Evolutionary conservation across 2,888 invertebrate species (phyloP), one percentile per base, ranked within the genome.

Genomic region (Biston stratarius): DNA sequence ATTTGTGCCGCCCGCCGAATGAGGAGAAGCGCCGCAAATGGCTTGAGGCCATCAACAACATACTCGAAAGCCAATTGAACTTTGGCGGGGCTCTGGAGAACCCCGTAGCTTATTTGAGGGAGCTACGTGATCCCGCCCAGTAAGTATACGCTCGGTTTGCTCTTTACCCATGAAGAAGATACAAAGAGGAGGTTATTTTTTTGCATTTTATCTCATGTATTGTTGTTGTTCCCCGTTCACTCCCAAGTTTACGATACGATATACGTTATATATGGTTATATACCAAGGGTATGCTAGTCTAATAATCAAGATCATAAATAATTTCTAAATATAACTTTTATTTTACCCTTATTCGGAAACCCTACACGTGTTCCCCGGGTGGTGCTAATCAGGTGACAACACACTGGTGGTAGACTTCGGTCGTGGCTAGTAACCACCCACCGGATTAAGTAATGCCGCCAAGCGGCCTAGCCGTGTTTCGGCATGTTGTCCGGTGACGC

Each of bases 61-160:
- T 99, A 78, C 95, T 99, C 67, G 98, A 99, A 88, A 97, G 97
- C 78, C 99, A 99, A 94, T 96, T 96, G 83, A 97, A 98, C 92
- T 98, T 99, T 91, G 96, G 99, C 75, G 97, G 97, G 89, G 98
- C 98, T 80, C 96, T 99, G 78, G 99, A 99, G 94, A 98, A 98
- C 91, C 99, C 99, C 40, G 98, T 98, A 71, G 91, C 90, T 0
- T 92, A 91, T 70, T 80, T 91, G 59, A 85, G 89, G 58, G 91
- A 90, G 64, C 79, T 87, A 5, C 83, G 85, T 61, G 87, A 89
- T 67, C 82, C 86, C 71, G 79, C 88, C 73, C 84, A 87, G 92
- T 92, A 88, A 92, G 92, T 92, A 86, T 71, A 63, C 59, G 60
- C 52, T 51, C 56, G 60, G 36, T 15, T n/a, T 14, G 38, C 57